These are phyloP conservation scores for Toxotes lorentzi DNA, from an alignment of 2,797 vertebrate genomes.

Conservation along the genomic window DNA sequence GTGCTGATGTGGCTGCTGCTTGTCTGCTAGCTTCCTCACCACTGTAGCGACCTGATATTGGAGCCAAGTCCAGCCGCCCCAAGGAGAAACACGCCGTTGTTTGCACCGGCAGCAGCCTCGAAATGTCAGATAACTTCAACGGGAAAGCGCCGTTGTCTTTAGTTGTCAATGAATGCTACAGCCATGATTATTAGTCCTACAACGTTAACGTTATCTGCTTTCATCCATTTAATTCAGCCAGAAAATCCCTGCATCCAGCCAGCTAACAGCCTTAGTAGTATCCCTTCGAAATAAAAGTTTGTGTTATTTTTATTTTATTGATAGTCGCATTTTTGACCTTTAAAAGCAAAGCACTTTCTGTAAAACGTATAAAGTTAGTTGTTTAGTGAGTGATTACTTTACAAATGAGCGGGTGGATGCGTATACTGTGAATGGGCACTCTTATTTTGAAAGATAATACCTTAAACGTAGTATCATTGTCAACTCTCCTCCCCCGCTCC, in stretches of 20 bases:
- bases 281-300: slow-evolving; percentile 73
- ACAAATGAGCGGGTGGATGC: background rate
- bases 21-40: slow-evolving; percentile 71
- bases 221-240: slow-evolving; percentile 54
- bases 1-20: slow-evolving; percentile 76
- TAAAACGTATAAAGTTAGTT: fast-evolving
- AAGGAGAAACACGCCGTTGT: slow-evolving; percentile 12
- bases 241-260: slow-evolving; percentile 79
- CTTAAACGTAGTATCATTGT: slow-evolving; percentile 38
- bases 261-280: slow-evolving; percentile 50
- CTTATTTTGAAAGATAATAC: slow-evolving; percentile 74
- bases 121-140: slow-evolving; percentile 12
- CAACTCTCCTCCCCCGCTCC: slow-evolving; percentile 37
- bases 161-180: slow-evolving; percentile 27
- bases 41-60: slow-evolving; percentile 35
- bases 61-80: slow-evolving; percentile 42
- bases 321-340: fast-evolving
- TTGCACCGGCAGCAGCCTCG: background rate
- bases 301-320: fast-evolving
- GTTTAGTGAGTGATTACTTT: fast-evolving
- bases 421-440: background rate
- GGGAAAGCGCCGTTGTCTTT: slow-evolving; percentile 29
- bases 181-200: slow-evolving; percentile 58
- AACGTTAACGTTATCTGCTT: slow-evolving; percentile 46
- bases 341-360: fast-evolving